Evolutionary conservation across 2,797 vertebrate genomes (phyloP).

Genomic region (Sebastiscus tertius): DNA sequence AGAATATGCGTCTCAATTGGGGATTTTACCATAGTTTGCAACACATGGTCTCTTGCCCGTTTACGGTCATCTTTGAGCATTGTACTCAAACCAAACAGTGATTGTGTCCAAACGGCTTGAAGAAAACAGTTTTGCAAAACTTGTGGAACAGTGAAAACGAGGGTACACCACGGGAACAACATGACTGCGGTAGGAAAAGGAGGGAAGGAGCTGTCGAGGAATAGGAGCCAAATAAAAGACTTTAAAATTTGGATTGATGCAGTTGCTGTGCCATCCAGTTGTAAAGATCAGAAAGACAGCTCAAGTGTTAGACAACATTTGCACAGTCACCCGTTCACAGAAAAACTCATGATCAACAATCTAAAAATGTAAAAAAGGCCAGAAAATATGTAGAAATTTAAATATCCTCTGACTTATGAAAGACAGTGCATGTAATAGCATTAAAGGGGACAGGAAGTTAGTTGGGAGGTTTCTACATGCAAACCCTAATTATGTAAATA

Average conservation of each 20-base stretch:
- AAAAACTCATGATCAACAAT: not conserved
- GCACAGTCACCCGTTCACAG: not conserved
- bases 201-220: not conserved
- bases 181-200: not conserved
- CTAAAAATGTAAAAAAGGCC: not conserved
- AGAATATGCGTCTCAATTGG: not conserved
- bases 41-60: not conserved
- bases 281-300: not conserved
- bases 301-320: not conserved
- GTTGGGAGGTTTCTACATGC: constrained; percentile 2
- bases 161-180: not conserved
- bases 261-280: not conserved
- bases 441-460: constrained; percentile 12
- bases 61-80: not conserved
- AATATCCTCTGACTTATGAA: not conserved
- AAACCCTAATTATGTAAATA: not conserved
- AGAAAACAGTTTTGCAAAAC: not conserved
- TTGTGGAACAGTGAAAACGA: not conserved
- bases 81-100: not conserved
- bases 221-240: not conserved
- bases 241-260: not conserved
- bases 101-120: not conserved
- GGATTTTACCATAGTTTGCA: not conserved
- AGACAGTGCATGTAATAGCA: not conserved
- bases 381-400: not conserved